Evolutionary conservation across 2,888 invertebrate genomes (phyloP), one percentile per base, ranked within the genome.

Genomic region (Drosophila siamana): DNA sequence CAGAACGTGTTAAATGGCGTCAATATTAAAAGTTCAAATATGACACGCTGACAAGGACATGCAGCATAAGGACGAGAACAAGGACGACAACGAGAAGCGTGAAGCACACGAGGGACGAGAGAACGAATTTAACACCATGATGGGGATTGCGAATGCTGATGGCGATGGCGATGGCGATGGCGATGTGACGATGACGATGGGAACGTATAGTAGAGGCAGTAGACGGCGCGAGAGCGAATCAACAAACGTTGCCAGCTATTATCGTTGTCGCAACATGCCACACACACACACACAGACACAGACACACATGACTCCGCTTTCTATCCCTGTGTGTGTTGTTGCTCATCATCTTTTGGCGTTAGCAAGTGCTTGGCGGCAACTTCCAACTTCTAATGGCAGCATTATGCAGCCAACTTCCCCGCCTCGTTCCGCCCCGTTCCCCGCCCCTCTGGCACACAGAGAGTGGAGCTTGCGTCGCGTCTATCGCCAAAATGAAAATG

Each of bases 11-110:
- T 83, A 83, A 83, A 88, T 86, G 83, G 83, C 88, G 83, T 86
- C 83, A 84, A 84, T 84, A 84, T 88, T 88, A 86, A 84, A 88
- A 84, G 86, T 88, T 86, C 88, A 88, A 84, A 88, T 88, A 84
- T 88, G 83, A 83, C 86, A 83, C 86, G 79, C 68, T 81, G 85
- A 81, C 76, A 84, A 69, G 83, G 69, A 61, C 36, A 43, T 38
- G n/a, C 33, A 33, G 36, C 8, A 41, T 19, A 8, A 36, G 4
- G 8, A 40, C 28, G 7, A 22, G n/a, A n/a, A 24, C 13, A 22
- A 16, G n/a, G 2, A 26, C 30, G n/a, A 13, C 28, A 13, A 13
- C 0, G 9, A 5, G 30, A 30, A 26, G 43, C 16, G 26, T 24
- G 8, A 19, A 19, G 19, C 19, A 19, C 19, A 19, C 3, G 2